These are phyloP conservation scores for Xylocampa areola DNA, from an alignment of 2,888 invertebrate species.

Conservation along the genomic window DNA sequence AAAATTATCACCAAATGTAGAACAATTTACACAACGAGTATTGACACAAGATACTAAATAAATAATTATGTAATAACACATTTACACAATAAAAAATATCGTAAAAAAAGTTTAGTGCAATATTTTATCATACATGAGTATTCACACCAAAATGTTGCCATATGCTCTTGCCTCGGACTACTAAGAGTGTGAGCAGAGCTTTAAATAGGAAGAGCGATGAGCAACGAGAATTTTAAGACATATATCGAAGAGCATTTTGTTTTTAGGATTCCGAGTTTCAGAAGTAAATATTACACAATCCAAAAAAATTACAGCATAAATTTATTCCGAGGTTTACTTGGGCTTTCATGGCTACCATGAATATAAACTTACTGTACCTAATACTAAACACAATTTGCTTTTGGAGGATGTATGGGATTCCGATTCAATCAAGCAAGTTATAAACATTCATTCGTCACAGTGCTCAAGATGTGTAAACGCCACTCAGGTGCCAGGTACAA, in stretches of 20 bases:
- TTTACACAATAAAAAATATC: too few relatives aligned
- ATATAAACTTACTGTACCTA: neutral
- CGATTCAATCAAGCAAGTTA: neutral
- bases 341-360: too few relatives aligned
- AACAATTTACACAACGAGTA: slow-evolving; percentile 16
- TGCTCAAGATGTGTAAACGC: slow-evolving; percentile 6
- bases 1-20: neutral
- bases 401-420: neutral
- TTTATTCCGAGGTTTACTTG: too few relatives aligned
- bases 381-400: neutral
- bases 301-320: too few relatives aligned
- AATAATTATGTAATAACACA: slow-evolving; percentile 1
- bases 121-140: neutral
- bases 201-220: neutral
- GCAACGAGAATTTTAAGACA: neutral
- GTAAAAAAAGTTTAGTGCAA: too few relatives aligned
- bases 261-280: too few relatives aligned
- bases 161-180: slow-evolving; percentile 2
- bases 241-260: neutral
- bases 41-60: slow-evolving; percentile 3
- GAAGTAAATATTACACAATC: too few relatives aligned
- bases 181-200: neutral
- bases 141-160: slow-evolving; percentile 11
- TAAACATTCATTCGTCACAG: slow-evolving; percentile 2
- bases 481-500: slow-evolving; percentile 6